A percentile compares a stretch with the other conserved stretches of the same genome.
These are phyloP conservation scores for Octopus bimaculoides DNA, from an alignment of 1,140 invertebrate species.

Conservation along the genomic window DNA sequence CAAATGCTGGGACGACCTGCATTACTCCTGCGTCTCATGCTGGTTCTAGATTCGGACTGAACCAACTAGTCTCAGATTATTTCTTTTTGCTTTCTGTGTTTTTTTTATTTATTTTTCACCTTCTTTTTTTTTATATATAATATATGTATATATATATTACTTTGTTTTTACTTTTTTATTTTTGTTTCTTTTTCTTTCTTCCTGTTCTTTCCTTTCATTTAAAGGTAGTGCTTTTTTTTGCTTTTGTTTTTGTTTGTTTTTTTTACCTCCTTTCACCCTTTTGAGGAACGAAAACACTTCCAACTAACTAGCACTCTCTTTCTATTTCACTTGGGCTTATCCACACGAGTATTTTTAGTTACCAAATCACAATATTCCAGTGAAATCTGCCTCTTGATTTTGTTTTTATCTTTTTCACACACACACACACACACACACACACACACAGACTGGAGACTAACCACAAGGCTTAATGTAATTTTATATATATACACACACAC, in stretches of 20 bases:
- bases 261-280: neutral
- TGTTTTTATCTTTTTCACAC: too few relatives aligned
- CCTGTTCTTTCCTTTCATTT: neutral
- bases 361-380: too few relatives aligned
- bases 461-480: too few relatives aligned
- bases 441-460: too few relatives aligned
- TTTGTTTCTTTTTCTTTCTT: neutral
- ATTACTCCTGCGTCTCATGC: neutral
- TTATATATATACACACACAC: too few relatives aligned
- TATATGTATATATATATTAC: neutral
- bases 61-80: conserved; percentile 4
- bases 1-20: neutral
- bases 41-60: conserved; percentile 1
- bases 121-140: neutral
- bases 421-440: too few relatives aligned
- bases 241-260: neutral
- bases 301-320: too few relatives aligned
- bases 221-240: neutral
- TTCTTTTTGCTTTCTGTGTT: conserved; percentile 5
- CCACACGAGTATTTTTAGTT: too few relatives aligned
- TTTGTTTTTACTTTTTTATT: neutral
- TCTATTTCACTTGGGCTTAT: too few relatives aligned
- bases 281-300: too few relatives aligned
- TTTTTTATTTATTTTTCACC: neutral
- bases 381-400: too few relatives aligned